phyloP scores from a whole-genome alignment of 2,888 invertebrate species.

The Hoplodrina blanda region DNA sequence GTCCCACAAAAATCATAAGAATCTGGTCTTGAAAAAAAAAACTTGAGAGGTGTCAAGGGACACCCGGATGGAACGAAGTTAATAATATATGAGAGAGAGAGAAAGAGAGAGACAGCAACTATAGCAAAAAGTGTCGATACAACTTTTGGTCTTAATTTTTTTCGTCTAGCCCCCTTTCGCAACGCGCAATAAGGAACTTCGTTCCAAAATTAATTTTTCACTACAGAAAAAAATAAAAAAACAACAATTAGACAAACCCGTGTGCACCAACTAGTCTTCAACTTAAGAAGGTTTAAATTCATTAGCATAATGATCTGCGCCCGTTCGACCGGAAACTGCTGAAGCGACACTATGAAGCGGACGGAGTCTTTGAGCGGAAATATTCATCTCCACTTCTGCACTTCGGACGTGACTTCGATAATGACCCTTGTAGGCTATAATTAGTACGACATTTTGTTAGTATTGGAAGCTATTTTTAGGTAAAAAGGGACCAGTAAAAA shows the following conservation, averaged over 20 bases:
- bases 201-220: too few species aligned
- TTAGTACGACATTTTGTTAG: conserved; percentile 9
- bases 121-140: too few species aligned
- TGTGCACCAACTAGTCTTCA: conserved; percentile 5
- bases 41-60: too few species aligned
- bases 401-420: conserved; percentile 28
- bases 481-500: not conserved
- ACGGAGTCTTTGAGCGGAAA: conserved; percentile 33
- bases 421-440: conserved; percentile 31
- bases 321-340: conserved; percentile 42
- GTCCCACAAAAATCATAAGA: too few species aligned
- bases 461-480: conserved; percentile 8
- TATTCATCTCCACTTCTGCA: conserved; percentile 15
- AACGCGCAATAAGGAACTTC: too few species aligned
- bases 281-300: conserved; percentile 38
- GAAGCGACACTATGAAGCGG: conserved; percentile 22
- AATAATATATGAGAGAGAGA: too few species aligned
- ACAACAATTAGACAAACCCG: not conserved
- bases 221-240: not conserved
- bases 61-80: too few species aligned
- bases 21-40: too few species aligned
- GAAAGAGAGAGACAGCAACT: too few species aligned
- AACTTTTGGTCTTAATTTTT: too few species aligned
- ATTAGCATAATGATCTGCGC: conserved; percentile 50
- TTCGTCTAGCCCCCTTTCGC: too few species aligned